These are phyloP conservation scores for Aphis gossypii DNA, from an alignment of 1,140 invertebrate genomes.

Conservation along the genomic window DNA sequence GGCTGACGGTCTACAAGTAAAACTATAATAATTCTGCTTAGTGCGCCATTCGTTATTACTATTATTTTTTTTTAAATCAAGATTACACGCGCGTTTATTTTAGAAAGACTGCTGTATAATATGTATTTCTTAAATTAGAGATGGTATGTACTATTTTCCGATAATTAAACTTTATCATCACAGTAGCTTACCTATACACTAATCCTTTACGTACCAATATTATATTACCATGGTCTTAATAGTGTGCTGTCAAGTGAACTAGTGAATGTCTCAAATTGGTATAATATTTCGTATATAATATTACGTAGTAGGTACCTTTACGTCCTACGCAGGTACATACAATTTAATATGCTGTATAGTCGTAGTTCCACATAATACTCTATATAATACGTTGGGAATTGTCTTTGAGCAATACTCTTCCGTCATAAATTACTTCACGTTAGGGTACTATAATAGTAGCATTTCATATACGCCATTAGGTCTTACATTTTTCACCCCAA, in stretches of 20 bases:
- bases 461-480: slow-evolving; percentile 47
- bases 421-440: slow-evolving; percentile 19
- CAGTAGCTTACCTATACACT: too few relatives aligned
- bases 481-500: slow-evolving; percentile 32
- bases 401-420: background rate
- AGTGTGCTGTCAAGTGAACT: background rate
- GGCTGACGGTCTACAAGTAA: background rate
- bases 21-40: too few relatives aligned
- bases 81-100: too few relatives aligned
- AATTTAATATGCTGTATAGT: too few relatives aligned
- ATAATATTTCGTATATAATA: background rate
- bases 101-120: too few relatives aligned
- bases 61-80: too few relatives aligned
- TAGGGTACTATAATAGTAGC: slow-evolving; percentile 20
- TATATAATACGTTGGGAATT: background rate
- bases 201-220: background rate
- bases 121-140: too few relatives aligned
- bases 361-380: background rate
- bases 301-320: too few relatives aligned
- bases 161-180: too few relatives aligned
- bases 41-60: too few relatives aligned
- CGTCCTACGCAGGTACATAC: too few relatives aligned
- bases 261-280: background rate
- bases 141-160: too few relatives aligned
- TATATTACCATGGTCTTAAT: background rate